Evolutionary conservation across 2,888 invertebrate genomes (phyloP).

Genomic region (Sminthurinus aureus): DNA sequence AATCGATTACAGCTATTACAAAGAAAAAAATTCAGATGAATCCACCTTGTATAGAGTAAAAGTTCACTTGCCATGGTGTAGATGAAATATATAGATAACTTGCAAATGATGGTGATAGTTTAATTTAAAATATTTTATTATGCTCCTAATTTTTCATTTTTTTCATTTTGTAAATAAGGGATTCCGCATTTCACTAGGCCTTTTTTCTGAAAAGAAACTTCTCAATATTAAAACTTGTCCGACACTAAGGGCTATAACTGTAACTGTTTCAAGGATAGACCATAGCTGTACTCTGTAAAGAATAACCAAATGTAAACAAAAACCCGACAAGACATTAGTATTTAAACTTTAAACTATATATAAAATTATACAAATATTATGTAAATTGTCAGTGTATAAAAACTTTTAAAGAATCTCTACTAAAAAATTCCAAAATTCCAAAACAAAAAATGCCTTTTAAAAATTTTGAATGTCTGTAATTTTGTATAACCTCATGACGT

Average conservation of each 20-base stretch:
- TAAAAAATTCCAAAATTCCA: neutral
- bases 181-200: conserved; percentile 65
- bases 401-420: neutral
- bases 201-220: conserved; percentile 87
- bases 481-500: neutral
- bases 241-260: conserved; percentile 84
- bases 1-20: too few species aligned
- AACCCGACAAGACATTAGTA: neutral
- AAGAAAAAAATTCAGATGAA: too few species aligned
- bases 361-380: too few species aligned
- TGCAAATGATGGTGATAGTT: too few species aligned
- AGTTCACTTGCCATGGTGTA: too few species aligned
- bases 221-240: conserved; percentile 90
- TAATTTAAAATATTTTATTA: neutral
- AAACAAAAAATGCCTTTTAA: neutral
- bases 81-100: too few species aligned
- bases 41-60: too few species aligned
- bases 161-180: conserved; percentile 47
- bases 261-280: conserved; percentile 87
- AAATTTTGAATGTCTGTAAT: too few species aligned
- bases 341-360: too few species aligned
- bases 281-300: conserved; percentile 80
- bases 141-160: neutral
- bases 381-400: too few species aligned
- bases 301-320: conserved; percentile 2